A percentile compares a stretch with the other conserved stretches of the same genome.
These are phyloP conservation scores for Hesperophylax magnus DNA, from an alignment of 1,140 invertebrate species.

Conservation along the genomic window DNA sequence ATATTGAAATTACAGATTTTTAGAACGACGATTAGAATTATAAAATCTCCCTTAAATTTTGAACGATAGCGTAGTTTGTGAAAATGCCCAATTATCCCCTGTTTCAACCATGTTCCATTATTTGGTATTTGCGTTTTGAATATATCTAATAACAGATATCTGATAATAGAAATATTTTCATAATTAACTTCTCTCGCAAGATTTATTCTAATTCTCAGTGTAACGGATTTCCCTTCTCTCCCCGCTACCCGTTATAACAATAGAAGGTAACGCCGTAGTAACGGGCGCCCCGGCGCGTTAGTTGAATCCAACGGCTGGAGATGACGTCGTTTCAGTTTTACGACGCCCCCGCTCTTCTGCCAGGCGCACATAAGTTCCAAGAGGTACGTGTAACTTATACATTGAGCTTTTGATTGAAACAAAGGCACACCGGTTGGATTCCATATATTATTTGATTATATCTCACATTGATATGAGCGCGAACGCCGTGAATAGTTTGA, in stretches of 20 bases:
- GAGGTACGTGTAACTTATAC: slow-evolving; percentile 36
- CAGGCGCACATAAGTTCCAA: slow-evolving; percentile 31
- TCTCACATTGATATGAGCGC: slow-evolving; percentile 1
- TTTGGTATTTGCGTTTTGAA: too few relatives aligned
- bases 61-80: too few relatives aligned
- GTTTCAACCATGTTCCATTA: too few relatives aligned
- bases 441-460: slow-evolving; percentile 27
- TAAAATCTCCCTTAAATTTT: too few relatives aligned
- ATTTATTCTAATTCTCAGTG: slow-evolving; percentile 21
- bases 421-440: slow-evolving; percentile 42
- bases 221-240: slow-evolving; percentile 51
- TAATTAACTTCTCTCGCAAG: slow-evolving; percentile 26
- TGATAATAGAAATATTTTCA: not conserved
- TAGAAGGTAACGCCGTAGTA: slow-evolving; percentile 51
- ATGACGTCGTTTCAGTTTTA: slow-evolving; percentile 55
- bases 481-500: slow-evolving; percentile 29
- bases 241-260: slow-evolving; percentile 46
- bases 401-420: slow-evolving; percentile 44
- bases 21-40: too few relatives aligned
- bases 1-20: too few relatives aligned
- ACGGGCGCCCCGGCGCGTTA: slow-evolving; percentile 51
- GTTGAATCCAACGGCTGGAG: slow-evolving; percentile 54
- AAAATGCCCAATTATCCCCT: too few relatives aligned
- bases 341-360: slow-evolving; percentile 33
- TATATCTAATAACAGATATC: too few relatives aligned